phyloP scores from a whole-genome alignment of 1,140 invertebrate species.

The Globodera rostochiensis region DNA sequence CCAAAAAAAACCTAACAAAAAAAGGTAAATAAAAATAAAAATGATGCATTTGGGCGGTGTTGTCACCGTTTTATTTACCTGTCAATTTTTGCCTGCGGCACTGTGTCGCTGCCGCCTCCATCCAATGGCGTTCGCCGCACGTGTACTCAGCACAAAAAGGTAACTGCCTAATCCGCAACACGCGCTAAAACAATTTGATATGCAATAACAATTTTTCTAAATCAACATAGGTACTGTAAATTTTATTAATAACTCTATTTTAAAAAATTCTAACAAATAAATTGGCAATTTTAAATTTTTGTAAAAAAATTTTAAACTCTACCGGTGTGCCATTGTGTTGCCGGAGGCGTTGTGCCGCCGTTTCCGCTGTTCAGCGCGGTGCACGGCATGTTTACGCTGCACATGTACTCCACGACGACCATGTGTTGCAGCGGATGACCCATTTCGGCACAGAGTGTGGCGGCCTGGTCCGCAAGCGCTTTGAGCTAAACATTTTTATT shows the following conservation, averaged over 20 bases:
- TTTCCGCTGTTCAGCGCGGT: background rate
- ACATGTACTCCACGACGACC: conserved; percentile 47
- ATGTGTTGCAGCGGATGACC: conserved; percentile 38
- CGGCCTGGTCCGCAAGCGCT: conserved; percentile 52
- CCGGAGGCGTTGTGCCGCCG: background rate
- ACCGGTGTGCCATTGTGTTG: background rate
- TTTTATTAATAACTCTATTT: conserved; percentile 2
- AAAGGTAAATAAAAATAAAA: too few species aligned
- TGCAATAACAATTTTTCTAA: too few species aligned
- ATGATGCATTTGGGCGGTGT: too few species aligned
- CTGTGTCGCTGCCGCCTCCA: background rate
- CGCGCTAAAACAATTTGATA: too few species aligned
- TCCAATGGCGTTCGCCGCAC: conserved; percentile 22
- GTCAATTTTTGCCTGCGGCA: too few species aligned
- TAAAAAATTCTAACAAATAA: background rate
- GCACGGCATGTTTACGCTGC: conserved; percentile 36
- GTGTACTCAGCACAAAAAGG: conserved; percentile 38
- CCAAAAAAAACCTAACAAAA: too few species aligned
- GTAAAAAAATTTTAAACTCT: background rate
- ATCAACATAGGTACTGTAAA: conserved; percentile 31
- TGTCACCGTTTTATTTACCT: too few species aligned
- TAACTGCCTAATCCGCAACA: conserved; percentile 51
- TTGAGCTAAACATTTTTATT: conserved; percentile 51
- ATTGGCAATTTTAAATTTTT: background rate
- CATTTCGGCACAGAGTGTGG: conserved; percentile 39